phyloP scores from a whole-genome alignment of 2,888 invertebrate genomes.

The Drosophila monieri region DNA sequence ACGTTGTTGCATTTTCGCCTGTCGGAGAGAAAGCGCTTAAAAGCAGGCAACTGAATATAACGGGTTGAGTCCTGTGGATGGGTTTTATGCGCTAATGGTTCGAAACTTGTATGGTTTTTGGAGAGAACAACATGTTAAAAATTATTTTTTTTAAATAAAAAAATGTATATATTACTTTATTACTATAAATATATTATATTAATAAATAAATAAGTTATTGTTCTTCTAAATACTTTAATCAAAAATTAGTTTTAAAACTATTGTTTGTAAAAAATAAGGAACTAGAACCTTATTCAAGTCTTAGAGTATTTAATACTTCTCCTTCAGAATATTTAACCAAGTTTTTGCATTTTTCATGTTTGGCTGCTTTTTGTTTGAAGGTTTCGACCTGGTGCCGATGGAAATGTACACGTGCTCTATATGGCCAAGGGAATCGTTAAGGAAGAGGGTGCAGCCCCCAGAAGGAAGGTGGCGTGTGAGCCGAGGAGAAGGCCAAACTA shows the following conservation, averaged over 20 bases:
- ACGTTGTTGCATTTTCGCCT: conserved; percentile 75
- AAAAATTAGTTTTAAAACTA: no score
- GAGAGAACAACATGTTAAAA: neutral
- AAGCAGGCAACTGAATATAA: conserved; percentile 57
- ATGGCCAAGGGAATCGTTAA: conserved; percentile 38
- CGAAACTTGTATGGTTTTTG: neutral
- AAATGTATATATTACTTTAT: no score
- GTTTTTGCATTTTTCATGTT: conserved; percentile 13
- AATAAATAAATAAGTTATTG: no score
- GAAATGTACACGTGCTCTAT: conserved; percentile 57
- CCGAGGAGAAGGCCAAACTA: conserved; percentile 6
- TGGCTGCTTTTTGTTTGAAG: conserved; percentile 44
- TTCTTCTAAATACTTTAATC: no score
- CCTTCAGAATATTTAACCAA: neutral
- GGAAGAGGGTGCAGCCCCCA: conserved; percentile 30
- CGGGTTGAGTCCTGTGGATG: conserved; percentile 23
- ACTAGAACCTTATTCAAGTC: no score
- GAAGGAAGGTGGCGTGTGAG: neutral
- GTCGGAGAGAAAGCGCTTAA: conserved; percentile 45
- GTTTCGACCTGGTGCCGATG: conserved; percentile 67
- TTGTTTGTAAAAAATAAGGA: no score
- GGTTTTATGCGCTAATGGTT: neutral
- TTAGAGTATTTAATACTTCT: conserved; percentile 18
- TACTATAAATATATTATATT: no score
- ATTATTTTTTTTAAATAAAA: neutral